Conservation (phyloP, 2,888 invertebrate species). For the Melieria crassipennis region DNA sequence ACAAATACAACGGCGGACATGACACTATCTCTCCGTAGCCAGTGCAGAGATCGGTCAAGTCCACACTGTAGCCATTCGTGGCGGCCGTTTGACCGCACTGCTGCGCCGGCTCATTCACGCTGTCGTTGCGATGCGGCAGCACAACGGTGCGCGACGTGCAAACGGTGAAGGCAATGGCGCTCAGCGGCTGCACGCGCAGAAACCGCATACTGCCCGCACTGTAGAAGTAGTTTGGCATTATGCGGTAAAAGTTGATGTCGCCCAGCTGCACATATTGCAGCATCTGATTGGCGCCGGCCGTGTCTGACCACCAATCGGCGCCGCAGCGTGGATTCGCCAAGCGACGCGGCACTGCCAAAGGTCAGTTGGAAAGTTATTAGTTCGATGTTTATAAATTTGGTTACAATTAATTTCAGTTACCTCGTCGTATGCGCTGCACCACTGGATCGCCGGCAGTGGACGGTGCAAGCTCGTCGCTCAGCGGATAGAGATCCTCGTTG, state of each 20-base stretch:
- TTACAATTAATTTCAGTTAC: constrained; percentile 65
- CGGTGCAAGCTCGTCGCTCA: constrained; percentile 56
- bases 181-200: constrained; percentile 68
- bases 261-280: constrained; percentile 73
- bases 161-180: constrained; percentile 69
- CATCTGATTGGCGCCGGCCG: constrained; percentile 66
- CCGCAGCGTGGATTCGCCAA: constrained; percentile 73
- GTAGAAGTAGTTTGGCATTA: constrained; percentile 79
- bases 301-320: constrained; percentile 63
- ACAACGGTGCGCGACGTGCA: constrained; percentile 72
- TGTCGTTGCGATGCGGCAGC: constrained; percentile 66
- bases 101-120: constrained; percentile 56
- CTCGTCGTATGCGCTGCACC: constrained; percentile 70
- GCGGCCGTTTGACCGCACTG: constrained; percentile 70
- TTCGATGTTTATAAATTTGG: background rate
- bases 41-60: constrained; percentile 70
- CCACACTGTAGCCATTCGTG: constrained; percentile 69
- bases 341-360: constrained; percentile 68
- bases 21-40: constrained; percentile 68
- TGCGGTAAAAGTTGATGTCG: constrained; percentile 73
- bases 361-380: background rate
- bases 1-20: constrained; percentile 76
- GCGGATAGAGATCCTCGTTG: constrained; percentile 67
- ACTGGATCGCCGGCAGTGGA: constrained; percentile 63
- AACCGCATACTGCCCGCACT: constrained; percentile 67